Percentiles rank a stretch among this genome's conserved stretches.
Evolutionary conservation across 2,888 invertebrate genomes (phyloP).

Genomic region (Mimachlamys varia): DNA sequence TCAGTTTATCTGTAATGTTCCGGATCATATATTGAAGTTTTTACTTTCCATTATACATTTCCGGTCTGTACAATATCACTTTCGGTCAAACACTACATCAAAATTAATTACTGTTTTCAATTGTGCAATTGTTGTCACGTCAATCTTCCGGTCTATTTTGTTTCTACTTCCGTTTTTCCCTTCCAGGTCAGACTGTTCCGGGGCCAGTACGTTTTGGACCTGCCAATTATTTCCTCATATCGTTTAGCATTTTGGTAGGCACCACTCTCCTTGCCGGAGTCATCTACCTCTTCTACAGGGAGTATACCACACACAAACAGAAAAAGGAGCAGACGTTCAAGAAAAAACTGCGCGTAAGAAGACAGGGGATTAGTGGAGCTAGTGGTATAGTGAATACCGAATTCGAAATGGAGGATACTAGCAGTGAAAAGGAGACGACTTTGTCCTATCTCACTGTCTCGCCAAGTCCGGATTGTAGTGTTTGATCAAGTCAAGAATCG

Average conservation of each 20-base stretch:
- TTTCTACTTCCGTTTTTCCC: neutral
- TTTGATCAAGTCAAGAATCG: neutral
- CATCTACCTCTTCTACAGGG: conserved; percentile 53
- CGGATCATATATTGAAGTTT: too few species aligned
- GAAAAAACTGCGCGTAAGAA: conserved; percentile 56
- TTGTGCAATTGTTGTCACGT: too few species aligned
- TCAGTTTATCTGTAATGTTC: too few species aligned
- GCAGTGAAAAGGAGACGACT: conserved; percentile 25
- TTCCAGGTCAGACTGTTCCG: conserved; percentile 57
- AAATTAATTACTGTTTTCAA: too few species aligned
- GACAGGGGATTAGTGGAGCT: conserved; percentile 61
- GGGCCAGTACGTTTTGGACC: conserved; percentile 54
- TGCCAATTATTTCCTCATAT: conserved; percentile 56
- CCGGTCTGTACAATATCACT: too few species aligned
- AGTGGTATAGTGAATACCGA: conserved; percentile 37
- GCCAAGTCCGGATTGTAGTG: neutral
- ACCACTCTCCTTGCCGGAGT: conserved; percentile 52
- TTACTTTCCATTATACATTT: too few species aligned
- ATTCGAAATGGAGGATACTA: conserved; percentile 29
- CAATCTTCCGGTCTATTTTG: too few species aligned
- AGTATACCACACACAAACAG: conserved; percentile 48
- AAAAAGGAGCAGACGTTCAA: conserved; percentile 50
- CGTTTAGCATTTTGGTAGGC: conserved; percentile 55
- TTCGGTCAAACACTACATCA: too few species aligned
- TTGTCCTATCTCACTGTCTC: neutral